Evolutionary conservation across 2,888 invertebrate genomes (phyloP).

Genomic region (Lepeophtheirus nordmannii): DNA sequence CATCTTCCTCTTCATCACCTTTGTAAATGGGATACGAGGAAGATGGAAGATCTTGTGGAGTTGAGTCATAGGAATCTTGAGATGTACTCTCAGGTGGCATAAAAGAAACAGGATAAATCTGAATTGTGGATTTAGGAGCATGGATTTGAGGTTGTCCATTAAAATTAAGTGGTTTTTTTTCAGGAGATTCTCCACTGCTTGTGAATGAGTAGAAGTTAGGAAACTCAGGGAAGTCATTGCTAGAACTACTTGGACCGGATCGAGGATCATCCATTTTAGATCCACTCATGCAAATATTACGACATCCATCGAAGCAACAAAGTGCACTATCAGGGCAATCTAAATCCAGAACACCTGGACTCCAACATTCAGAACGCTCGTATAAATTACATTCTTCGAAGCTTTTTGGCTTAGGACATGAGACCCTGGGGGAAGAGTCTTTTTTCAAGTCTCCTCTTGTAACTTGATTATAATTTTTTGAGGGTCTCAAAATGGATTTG

Average conservation of each 20-base stretch:
- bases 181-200: not conserved
- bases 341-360: not conserved
- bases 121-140: not conserved
- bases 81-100: not conserved
- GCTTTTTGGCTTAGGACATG: not conserved
- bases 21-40: too few relatives aligned
- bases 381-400: not conserved
- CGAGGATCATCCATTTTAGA: not conserved
- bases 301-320: constrained; percentile 10
- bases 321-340: not conserved
- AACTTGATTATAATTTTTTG: not conserved
- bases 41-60: too few relatives aligned
- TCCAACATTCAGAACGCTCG: not conserved
- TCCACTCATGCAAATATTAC: not conserved
- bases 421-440: not conserved
- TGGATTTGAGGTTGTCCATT: not conserved
- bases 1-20: not conserved
- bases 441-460: not conserved
- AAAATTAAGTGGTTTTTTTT: not conserved
- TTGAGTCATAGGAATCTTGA: not conserved
- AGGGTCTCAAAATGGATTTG: not conserved
- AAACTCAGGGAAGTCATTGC: not conserved
- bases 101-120: not conserved
- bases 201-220: not conserved
- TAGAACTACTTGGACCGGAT: not conserved